Evolutionary conservation across 2,888 invertebrate species (phyloP), one percentile per base, ranked within the genome.

Genomic region (Arctia plantaginis): DNA sequence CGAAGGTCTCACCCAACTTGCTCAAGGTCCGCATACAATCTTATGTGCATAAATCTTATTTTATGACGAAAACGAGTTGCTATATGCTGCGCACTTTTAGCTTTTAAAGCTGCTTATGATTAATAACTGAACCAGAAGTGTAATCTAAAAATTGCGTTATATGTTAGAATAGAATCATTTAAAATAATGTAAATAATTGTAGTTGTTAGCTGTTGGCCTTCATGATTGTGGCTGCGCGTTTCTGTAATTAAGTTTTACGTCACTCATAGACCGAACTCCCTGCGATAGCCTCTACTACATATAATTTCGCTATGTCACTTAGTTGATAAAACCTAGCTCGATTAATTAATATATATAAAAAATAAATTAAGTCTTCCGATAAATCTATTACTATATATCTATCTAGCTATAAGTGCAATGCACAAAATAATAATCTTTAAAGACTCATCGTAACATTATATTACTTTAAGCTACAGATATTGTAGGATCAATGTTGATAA

Each of bases 11-110:
- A 90, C 92, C 91, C 90, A 90, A 89, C 90, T 91, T 89, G 92
- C 93, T 95, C 95, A 95, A 95, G 95, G 95, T 95, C 93, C 91
- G 92, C 91, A 93, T 93, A 95, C 93, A 94, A 93, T 94, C 94
- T 93, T 94, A 94, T 92, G 90, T 93, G 92, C 92, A 93, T 94
- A 93, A 94, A 94, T 93, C 93, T 89, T 88, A 94, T 91, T 94
- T 94, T 92, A 92, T 90, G 89, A 90, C 88, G 89, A 92, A 93
- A 94, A 93, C 93, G 87, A 91, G 92, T 92, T 88, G 88, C 80
- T 90, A 89, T 91, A 91, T 91, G 91, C 27, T 62, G 62, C 88
- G 87, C 86, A 87, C 90, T 94, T 93, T 93, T 93, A 92, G 89
- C 88, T 78, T 89, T 86, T 88, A 88, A 87, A 83, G 81, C 83